These are phyloP conservation scores for Megaleporinus macrocephalus DNA, from an alignment of 2,113 vertebrate species.

Conservation along the genomic window DNA sequence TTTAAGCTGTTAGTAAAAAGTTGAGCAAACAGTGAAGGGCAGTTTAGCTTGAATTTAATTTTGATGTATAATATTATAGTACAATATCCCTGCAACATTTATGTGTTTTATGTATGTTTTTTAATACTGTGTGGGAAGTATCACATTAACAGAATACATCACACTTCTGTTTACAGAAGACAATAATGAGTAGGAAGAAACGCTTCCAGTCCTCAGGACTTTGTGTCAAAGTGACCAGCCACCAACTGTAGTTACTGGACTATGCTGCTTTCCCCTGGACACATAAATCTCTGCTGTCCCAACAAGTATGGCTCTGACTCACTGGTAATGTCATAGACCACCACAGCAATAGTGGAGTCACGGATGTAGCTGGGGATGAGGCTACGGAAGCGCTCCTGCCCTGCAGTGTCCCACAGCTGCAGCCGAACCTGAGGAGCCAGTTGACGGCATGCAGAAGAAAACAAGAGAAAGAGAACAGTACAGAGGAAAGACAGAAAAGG, in stretches of 20 bases:
- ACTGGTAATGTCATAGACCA: constrained; percentile 88
- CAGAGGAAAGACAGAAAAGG: constrained; percentile 66
- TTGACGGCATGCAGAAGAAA: constrained; percentile 60
- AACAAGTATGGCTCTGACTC: constrained; percentile 75
- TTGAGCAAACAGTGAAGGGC: constrained; percentile 32
- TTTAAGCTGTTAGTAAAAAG: constrained; percentile 61
- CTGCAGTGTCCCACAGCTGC: constrained; percentile 85
- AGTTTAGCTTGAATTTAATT: constrained; percentile 49
- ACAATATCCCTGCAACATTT: neutral
- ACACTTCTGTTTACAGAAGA: neutral
- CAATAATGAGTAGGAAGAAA: neutral
- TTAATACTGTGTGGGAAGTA: neutral
- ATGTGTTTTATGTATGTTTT: neutral
- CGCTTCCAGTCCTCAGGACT: neutral
- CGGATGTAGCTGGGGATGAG: constrained; percentile 88
- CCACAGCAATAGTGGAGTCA: constrained; percentile 85
- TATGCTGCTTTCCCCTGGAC: constrained; percentile 12
- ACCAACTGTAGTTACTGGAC: constrained; percentile 20
- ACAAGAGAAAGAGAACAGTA: constrained; percentile 63
- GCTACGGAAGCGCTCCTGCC: constrained; percentile 86
- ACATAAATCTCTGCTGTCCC: constrained; percentile 53
- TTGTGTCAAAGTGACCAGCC: neutral
- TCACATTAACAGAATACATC: neutral
- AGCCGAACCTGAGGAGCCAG: constrained; percentile 79
- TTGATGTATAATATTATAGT: too few relatives aligned